These are phyloP conservation scores for Cheirogaleus medius DNA, from an alignment of 2,113 vertebrate species.

Conservation along the genomic window DNA sequence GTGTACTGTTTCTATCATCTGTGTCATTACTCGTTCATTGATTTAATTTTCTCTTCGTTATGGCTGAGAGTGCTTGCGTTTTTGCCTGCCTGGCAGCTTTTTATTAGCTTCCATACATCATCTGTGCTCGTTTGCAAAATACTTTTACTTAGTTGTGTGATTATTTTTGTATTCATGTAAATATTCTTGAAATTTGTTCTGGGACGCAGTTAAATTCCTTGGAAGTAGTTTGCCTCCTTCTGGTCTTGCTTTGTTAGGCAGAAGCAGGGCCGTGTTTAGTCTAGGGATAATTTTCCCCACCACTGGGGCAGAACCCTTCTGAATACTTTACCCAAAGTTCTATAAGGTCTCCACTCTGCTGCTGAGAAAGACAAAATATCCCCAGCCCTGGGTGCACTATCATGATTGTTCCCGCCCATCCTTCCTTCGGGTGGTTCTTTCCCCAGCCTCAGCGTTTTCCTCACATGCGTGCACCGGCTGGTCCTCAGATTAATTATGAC, in stretches of 20 bases:
- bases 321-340: not conserved
- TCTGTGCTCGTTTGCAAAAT: not conserved
- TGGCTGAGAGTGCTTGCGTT: not conserved
- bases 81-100: not conserved
- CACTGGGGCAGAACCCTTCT: not conserved
- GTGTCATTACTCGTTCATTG: not conserved
- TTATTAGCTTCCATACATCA: not conserved
- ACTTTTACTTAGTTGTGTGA: not conserved
- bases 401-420: not conserved
- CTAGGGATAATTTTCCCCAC: not conserved
- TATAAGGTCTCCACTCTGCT: not conserved
- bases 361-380: not conserved
- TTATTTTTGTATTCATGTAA: not conserved
- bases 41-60: not conserved
- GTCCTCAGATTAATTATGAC: not conserved
- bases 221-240: not conserved
- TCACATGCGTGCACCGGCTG: not conserved
- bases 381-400: accelerated
- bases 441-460: not conserved
- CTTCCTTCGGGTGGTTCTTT: not conserved
- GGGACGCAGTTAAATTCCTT: not conserved
- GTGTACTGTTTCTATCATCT: not conserved
- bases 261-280: not conserved
- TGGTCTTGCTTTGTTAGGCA: not conserved
- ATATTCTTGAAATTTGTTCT: constrained; percentile 13